Conservation (phyloP, 2,113 vertebrate genomes). For the Microcebus lehilahytsara region DNA sequence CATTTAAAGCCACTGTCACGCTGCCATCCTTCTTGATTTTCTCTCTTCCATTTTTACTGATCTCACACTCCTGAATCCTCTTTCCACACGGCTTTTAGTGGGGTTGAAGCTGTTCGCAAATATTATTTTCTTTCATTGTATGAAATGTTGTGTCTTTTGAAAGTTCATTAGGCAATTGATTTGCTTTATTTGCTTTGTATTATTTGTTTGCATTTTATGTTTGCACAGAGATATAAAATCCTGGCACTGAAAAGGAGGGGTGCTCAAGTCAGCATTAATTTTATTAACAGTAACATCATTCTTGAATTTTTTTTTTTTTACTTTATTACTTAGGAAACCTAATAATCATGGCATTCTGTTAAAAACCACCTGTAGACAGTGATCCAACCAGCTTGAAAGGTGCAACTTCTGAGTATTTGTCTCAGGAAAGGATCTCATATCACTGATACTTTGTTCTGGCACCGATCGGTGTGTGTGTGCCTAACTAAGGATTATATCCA, state of each 20-base stretch:
- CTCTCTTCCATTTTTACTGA: not conserved
- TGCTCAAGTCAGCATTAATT: not conserved
- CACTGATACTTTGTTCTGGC: not conserved
- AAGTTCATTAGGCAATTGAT: slow-evolving; percentile 47
- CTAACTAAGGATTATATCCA: too few relatives aligned
- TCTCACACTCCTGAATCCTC: not conserved
- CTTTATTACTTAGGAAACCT: not conserved
- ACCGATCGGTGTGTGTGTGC: too few relatives aligned
- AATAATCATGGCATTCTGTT: not conserved
- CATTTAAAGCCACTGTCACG: slow-evolving; percentile 8
- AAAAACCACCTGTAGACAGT: not conserved
- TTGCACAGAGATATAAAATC: not conserved
- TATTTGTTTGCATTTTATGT: slow-evolving; percentile 57
- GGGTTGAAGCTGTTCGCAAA: slow-evolving; percentile 17
- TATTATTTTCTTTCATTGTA: not conserved
- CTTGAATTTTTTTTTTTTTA: not conserved
- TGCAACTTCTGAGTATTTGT: not conserved
- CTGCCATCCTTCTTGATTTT: not conserved
- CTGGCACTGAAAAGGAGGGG: not conserved
- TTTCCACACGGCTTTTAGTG: not conserved
- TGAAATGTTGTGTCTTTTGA: slow-evolving; percentile 21
- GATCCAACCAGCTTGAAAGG: not conserved
- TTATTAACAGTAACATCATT: not conserved
- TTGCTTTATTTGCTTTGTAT: not conserved
- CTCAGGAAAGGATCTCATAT: not conserved